These are phyloP conservation scores for Gopherus flavomarginatus DNA, from an alignment of 2,113 vertebrate species.

Conservation along the genomic window DNA sequence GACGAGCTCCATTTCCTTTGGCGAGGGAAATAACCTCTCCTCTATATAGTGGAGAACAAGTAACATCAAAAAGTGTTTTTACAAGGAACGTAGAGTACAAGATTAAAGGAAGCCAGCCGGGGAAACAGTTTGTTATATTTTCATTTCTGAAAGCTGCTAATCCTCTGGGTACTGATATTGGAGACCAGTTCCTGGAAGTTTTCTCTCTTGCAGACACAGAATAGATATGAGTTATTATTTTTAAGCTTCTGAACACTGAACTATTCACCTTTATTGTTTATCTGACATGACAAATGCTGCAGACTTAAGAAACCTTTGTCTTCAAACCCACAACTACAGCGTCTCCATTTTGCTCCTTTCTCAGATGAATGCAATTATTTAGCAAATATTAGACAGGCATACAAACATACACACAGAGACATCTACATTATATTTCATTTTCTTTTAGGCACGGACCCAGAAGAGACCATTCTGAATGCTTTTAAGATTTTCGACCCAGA, in stretches of 20 bases:
- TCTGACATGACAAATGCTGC: slow-evolving; percentile 74
- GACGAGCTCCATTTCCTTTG: slow-evolving; percentile 48
- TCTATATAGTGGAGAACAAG: slow-evolving; percentile 39
- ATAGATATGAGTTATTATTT: slow-evolving; percentile 75
- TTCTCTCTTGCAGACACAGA: slow-evolving; percentile 72
- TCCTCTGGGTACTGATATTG: slow-evolving; percentile 72
- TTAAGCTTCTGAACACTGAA: slow-evolving; percentile 73
- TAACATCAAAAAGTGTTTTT: slow-evolving; percentile 62
- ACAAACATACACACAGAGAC: background rate
- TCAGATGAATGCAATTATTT: slow-evolving; percentile 45
- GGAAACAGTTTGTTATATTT: slow-evolving; percentile 71
- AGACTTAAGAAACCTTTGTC: slow-evolving; percentile 64
- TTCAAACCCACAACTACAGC: slow-evolving; percentile 49
- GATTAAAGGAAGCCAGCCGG: slow-evolving; percentile 68
- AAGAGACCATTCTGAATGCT: slow-evolving; percentile 91
- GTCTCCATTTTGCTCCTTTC: slow-evolving; percentile 62
- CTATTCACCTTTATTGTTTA: slow-evolving; percentile 74
- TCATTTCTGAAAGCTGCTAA: slow-evolving; percentile 74
- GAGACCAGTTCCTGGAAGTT: slow-evolving; percentile 70
- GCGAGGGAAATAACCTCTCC: slow-evolving; percentile 45
- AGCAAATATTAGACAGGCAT: slow-evolving; percentile 26
- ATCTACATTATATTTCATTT: slow-evolving; percentile 33
- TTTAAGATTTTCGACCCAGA: slow-evolving; percentile 93
- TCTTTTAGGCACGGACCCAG: slow-evolving; percentile 88
- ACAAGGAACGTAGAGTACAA: slow-evolving; percentile 34